Percentiles rank a stretch among this genome's conserved stretches.
Conservation (phyloP, 2,113 vertebrate species). For the Mesitornis unicolor region DNA sequence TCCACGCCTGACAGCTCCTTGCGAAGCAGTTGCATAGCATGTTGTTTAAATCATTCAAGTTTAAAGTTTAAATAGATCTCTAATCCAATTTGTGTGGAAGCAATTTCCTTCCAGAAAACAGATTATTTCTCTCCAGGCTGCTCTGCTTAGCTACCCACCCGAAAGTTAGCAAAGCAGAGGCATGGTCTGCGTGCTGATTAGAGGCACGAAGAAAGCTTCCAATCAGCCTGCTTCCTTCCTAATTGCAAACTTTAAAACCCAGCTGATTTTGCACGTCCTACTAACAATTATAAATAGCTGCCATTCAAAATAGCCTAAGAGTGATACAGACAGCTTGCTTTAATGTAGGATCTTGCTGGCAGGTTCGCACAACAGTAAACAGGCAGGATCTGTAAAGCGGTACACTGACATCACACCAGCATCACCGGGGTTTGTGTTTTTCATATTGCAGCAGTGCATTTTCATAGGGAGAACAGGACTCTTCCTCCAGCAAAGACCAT, state of each 20-base stretch:
- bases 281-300: constrained; percentile 69
- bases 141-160: constrained; percentile 38
- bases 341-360: constrained; percentile 42
- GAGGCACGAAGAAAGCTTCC: background rate
- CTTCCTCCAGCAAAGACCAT: constrained; percentile 41
- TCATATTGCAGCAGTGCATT: constrained; percentile 33
- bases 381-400: constrained; percentile 16
- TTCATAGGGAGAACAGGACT: constrained; percentile 20
- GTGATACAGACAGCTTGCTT: constrained; percentile 40
- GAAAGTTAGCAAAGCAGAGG: constrained; percentile 31
- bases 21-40: background rate
- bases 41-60: constrained; percentile 60
- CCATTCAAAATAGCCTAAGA: constrained; percentile 47
- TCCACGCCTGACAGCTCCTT: background rate
- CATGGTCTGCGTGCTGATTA: constrained; percentile 25
- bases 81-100: constrained; percentile 61
- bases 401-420: constrained; percentile 52
- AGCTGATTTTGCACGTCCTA: constrained; percentile 63
- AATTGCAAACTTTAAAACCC: constrained; percentile 61
- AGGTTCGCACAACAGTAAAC: constrained; percentile 55
- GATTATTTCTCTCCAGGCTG: constrained; percentile 55
- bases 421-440: constrained; percentile 31
- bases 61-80: constrained; percentile 62
- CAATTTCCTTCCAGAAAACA: constrained; percentile 67
- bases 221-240: constrained; percentile 59